phyloP scores from a whole-genome alignment of 2,888 invertebrate species.

The Amphimallon solstitiale region DNA sequence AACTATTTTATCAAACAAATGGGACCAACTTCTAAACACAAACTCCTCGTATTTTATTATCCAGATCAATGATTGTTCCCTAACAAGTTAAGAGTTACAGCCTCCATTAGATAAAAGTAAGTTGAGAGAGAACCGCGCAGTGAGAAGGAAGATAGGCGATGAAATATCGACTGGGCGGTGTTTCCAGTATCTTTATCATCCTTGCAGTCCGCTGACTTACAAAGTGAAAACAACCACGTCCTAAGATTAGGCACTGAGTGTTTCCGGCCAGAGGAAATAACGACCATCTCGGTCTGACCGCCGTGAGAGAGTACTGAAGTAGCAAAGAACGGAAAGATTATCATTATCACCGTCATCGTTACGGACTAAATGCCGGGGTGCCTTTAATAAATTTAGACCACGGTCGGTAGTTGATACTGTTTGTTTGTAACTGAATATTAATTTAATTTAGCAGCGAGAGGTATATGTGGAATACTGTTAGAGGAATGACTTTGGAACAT shows the following conservation, averaged over 20 bases:
- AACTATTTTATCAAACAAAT: too few relatives aligned
- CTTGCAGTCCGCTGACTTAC: conserved; percentile 51
- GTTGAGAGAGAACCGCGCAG: too few relatives aligned
- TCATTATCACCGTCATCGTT: conserved; percentile 40
- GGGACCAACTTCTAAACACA: too few relatives aligned
- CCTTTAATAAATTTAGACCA: conserved; percentile 53
- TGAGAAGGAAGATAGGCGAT: too few relatives aligned
- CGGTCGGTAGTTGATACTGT: conserved; percentile 39
- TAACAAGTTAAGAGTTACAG: too few relatives aligned
- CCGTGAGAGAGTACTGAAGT: conserved; percentile 20
- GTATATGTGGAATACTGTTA: too few relatives aligned
- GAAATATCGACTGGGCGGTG: neutral
- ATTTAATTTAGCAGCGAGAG: too few relatives aligned
- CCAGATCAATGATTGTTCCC: too few relatives aligned
- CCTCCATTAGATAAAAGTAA: too few relatives aligned
- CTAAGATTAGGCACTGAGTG: conserved; percentile 50
- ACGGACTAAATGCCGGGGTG: conserved; percentile 42
- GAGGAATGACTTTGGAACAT: too few relatives aligned
- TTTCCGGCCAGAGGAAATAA: conserved; percentile 45
- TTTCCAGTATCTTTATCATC: conserved; percentile 39
- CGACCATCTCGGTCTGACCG: conserved; percentile 39
- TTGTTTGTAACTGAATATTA: neutral
- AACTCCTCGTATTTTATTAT: too few relatives aligned
- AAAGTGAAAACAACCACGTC: conserved; percentile 53
- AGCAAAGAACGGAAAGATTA: conserved; percentile 44